These are phyloP conservation scores for Corynorhinus townsendii DNA, from an alignment of 2,113 vertebrate genomes.

Conservation along the genomic window DNA sequence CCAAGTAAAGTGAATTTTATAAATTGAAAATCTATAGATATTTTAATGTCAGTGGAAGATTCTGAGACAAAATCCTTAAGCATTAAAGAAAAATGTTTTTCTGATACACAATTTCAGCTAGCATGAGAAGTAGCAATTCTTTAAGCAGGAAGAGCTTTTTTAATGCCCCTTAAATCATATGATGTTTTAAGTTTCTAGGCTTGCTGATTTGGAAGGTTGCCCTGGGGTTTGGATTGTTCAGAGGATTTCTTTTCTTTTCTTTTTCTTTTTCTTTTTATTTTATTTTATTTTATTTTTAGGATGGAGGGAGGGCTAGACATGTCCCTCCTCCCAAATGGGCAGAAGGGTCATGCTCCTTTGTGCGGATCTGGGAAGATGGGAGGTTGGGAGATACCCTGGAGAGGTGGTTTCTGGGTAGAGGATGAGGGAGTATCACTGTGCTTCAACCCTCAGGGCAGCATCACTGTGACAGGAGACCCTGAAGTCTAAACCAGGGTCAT, in stretches of 20 bases:
- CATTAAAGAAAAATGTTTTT: neutral
- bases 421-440: neutral
- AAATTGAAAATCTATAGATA: neutral
- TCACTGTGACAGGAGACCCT: neutral
- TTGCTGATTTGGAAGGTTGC: conserved; percentile 13
- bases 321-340: neutral
- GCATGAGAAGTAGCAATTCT: neutral
- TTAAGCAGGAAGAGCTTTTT: neutral
- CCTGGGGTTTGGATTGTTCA: neutral
- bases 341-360: neutral
- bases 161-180: neutral
- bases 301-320: neutral
- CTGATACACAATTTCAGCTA: neutral
- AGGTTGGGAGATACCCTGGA: neutral
- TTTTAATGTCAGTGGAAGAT: neutral
- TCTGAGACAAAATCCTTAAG: neutral
- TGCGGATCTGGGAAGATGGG: neutral
- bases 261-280: too few relatives aligned
- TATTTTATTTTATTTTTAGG: neutral
- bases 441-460: neutral
- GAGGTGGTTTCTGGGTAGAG: neutral
- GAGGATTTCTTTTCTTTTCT: neutral
- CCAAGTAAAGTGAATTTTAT: conserved; percentile 6
- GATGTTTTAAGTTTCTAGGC: neutral
- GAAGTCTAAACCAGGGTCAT: conserved; percentile 33